Conservation (phyloP, 1,140 invertebrate genomes). For the Drosophila athabasca region DNA sequence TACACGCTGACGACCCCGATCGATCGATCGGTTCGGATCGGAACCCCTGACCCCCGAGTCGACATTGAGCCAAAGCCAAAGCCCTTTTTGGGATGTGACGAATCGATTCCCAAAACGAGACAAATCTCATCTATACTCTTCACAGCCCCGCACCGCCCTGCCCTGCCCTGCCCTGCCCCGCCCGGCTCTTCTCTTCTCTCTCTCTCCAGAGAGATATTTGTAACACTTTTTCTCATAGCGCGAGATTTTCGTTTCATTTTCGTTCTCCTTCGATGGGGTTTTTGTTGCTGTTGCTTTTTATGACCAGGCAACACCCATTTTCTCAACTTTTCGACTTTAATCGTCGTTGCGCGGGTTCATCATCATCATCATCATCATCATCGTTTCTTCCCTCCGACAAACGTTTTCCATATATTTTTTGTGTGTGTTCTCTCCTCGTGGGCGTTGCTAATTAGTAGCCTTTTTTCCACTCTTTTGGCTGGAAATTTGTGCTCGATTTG, state of each 20-base stretch:
- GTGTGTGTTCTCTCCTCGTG: conserved; percentile 30
- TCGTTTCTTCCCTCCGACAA: conserved; percentile 24
- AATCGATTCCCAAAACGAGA: conserved; percentile 74
- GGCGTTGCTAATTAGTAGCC: conserved; percentile 75
- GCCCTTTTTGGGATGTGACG: conserved; percentile 66
- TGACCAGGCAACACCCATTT: conserved; percentile 70
- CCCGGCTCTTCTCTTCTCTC: conserved; percentile 10
- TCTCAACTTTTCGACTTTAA: conserved; percentile 77
- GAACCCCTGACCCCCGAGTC: conserved; percentile 47
- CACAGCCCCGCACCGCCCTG: too few relatives aligned
- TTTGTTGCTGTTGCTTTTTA: conserved; percentile 53
- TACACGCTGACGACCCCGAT: conserved; percentile 57
- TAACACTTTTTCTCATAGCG: conserved; percentile 58
- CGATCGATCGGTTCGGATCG: conserved; percentile 1
- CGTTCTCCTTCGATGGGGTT: not conserved
- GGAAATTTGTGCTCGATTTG: conserved; percentile 77
- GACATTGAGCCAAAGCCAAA: conserved; percentile 68
- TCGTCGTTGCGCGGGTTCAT: conserved; percentile 51
- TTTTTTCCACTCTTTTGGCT: conserved; percentile 21
- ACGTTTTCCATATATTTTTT: conserved; percentile 68
- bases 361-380: conserved; percentile 32
- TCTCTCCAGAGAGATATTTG: conserved; percentile 37
- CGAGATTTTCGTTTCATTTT: conserved; percentile 24
- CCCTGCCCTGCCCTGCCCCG: not conserved
- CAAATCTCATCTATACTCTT: conserved; percentile 21